Conservation (phyloP, 2,888 invertebrate genomes). For the Emmelina monodactyla region DNA sequence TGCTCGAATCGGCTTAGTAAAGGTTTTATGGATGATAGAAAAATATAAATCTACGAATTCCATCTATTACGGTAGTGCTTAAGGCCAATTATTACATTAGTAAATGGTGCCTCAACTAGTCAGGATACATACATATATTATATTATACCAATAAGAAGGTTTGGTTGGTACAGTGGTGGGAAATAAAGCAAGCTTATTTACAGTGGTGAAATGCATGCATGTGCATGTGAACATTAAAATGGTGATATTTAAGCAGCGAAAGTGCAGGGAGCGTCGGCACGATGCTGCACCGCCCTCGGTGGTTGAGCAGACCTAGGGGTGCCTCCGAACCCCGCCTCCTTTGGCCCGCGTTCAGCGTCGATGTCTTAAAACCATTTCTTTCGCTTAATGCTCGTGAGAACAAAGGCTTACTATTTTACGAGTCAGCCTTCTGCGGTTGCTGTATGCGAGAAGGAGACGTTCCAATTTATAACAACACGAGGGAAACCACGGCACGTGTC, state of each 20-base stretch:
- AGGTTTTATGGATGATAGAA: constrained; percentile 52
- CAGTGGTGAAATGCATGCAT: too few relatives aligned
- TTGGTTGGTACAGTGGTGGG: too few relatives aligned
- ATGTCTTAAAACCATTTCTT: constrained; percentile 55
- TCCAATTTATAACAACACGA: constrained; percentile 59
- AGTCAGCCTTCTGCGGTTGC: constrained; percentile 82
- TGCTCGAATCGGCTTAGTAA: constrained; percentile 27
- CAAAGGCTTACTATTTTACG: constrained; percentile 63
- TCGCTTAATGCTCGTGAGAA: constrained; percentile 67
- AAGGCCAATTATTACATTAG: too few relatives aligned
- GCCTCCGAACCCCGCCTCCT: constrained; percentile 59
- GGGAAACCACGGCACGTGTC: constrained; percentile 55
- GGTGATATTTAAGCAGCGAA: background rate
- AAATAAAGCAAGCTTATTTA: too few relatives aligned
- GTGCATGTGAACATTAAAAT: too few relatives aligned
- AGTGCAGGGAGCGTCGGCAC: constrained; percentile 16
- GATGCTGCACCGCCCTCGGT: constrained; percentile 47
- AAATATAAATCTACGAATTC: constrained; percentile 40
- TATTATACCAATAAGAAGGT: too few relatives aligned
- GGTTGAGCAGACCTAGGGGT: constrained; percentile 28
- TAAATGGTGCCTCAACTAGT: too few relatives aligned
- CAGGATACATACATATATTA: too few relatives aligned
- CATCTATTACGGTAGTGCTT: too few relatives aligned
- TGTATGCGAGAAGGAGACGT: constrained; percentile 85
- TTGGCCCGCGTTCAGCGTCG: constrained; percentile 51